Evolutionary conservation across 2,888 invertebrate genomes (phyloP), one percentile per base, ranked within the genome.

Genomic region (Meandrusa payeni): DNA sequence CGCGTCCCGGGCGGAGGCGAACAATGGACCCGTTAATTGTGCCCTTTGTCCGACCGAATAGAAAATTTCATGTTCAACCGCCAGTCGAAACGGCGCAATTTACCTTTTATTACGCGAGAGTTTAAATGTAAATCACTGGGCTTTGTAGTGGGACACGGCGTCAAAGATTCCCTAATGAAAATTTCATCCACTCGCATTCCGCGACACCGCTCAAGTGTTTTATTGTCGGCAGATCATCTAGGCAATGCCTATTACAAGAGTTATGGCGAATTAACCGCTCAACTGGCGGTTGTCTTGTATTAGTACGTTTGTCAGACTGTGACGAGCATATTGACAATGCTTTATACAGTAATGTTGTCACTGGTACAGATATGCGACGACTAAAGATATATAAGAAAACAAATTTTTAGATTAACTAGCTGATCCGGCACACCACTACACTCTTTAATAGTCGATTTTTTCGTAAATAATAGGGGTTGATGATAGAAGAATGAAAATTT

Each of bases 1-100:
- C 76, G 75, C 56, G 64, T 51, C 61, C 62, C 54, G 50, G 44
- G 60, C 51, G 55, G 55, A 62, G 59, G 50, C 74, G 79, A 76
- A 85, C 85, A 86, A 85, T 79, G 68, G 63, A 47, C 26, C 54
- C 69, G 79, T 78, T 85, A 85, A 86, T 86, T 74, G 76, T 65
- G 72, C 79, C 81, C 74, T 85, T 86, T 86, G 86, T 85, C 71
- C 76, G 66, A 55, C 57, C 71, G 71, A 77, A 83, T 83, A 85
- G 85, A 83, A 81, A 81, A 83, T 82, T 80, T 76, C 77, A 81
- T 82, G 81, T 81, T 68, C 67, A 61, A 74, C 68, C 67, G 69
- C 61, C 70, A 64, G 61, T 58, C 65, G 70, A 69, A 77, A 76
- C 69, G 69, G 64, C 64, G 64, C 64, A 64, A 67, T 75, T 77